These are phyloP conservation scores for Scrobipalpa atriplicella DNA, from an alignment of 2,888 invertebrate species.

Conservation along the genomic window DNA sequence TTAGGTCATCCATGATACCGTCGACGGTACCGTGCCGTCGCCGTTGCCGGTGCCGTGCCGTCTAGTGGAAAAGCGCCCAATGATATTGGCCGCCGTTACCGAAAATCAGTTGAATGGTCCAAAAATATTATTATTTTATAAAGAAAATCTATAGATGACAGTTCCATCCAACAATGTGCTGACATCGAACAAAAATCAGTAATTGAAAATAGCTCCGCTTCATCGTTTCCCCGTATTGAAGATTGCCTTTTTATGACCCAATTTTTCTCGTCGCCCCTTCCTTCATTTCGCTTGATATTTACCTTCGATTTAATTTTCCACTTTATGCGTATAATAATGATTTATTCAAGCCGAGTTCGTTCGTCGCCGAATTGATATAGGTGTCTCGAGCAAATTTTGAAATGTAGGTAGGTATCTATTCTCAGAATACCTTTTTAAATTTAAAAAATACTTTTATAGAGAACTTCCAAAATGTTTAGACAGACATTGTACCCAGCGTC, in stretches of 20 bases:
- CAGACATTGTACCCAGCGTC: too few relatives aligned
- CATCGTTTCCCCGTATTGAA: conserved; percentile 61
- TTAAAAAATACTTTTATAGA: too few relatives aligned
- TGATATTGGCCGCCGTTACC: too few relatives aligned
- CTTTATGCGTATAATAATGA: conserved; percentile 67
- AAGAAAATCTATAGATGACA: background rate
- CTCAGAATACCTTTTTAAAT: too few relatives aligned
- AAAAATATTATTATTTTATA: too few relatives aligned
- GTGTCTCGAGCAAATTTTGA: conserved; percentile 11
- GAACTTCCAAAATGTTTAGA: too few relatives aligned
- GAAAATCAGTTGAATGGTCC: too few relatives aligned
- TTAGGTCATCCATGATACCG: too few relatives aligned
- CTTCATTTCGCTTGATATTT: conserved; percentile 59
- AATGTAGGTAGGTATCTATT: too few relatives aligned
- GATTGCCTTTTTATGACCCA: conserved; percentile 72
- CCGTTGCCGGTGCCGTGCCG: too few relatives aligned
- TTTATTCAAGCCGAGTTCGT: conserved; percentile 61
- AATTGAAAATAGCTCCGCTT: conserved; percentile 67
- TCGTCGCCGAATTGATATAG: conserved; percentile 53
- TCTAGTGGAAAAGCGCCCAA: too few relatives aligned
- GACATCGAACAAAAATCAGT: conserved; percentile 42
- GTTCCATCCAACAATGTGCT: conserved; percentile 25
- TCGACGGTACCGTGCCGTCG: too few relatives aligned
- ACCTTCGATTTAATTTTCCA: conserved; percentile 73
- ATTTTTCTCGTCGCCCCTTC: conserved; percentile 67